phyloP scores from a whole-genome alignment of 2,797 vertebrate genomes.

The Micrastur ruficollis region DNA sequence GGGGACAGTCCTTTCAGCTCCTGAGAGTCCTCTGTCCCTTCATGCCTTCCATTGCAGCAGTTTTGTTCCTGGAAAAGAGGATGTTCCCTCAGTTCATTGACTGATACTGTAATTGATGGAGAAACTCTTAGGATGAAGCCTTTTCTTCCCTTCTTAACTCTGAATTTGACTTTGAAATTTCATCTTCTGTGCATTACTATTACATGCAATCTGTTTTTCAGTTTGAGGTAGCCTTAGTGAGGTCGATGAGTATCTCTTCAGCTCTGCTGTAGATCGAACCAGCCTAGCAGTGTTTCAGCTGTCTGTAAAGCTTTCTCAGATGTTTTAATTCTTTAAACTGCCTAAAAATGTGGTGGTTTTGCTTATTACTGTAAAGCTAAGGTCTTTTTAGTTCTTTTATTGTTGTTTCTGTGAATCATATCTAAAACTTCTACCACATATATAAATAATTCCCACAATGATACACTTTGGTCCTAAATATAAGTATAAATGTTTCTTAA shows the following conservation, averaged over 20 bases:
- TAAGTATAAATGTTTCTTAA: not conserved
- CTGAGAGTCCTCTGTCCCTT: not conserved
- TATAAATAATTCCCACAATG: not conserved
- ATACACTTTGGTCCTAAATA: not conserved
- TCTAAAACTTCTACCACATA: not conserved
- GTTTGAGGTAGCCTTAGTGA: not conserved
- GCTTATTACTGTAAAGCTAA: not conserved
- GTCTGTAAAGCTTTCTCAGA: not conserved
- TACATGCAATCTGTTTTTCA: not conserved
- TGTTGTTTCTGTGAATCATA: not conserved
- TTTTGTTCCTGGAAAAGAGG: not conserved
- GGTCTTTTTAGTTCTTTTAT: not conserved
- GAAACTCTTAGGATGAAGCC: not conserved
- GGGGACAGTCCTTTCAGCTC: not conserved
- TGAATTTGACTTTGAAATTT: not conserved
- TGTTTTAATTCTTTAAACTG: not conserved
- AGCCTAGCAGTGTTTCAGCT: not conserved
- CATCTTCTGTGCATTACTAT: not conserved
- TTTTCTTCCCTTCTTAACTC: not conserved
- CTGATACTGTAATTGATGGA: not conserved
- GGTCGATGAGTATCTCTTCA: not conserved
- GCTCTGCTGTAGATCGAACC: not conserved
- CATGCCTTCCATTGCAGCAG: not conserved
- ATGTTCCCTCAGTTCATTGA: not conserved
- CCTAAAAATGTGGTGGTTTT: not conserved